A percentile compares a stretch with the other conserved stretches of the same genome.
Conservation (phyloP, 2,113 vertebrate species). For the Conger conger region DNA sequence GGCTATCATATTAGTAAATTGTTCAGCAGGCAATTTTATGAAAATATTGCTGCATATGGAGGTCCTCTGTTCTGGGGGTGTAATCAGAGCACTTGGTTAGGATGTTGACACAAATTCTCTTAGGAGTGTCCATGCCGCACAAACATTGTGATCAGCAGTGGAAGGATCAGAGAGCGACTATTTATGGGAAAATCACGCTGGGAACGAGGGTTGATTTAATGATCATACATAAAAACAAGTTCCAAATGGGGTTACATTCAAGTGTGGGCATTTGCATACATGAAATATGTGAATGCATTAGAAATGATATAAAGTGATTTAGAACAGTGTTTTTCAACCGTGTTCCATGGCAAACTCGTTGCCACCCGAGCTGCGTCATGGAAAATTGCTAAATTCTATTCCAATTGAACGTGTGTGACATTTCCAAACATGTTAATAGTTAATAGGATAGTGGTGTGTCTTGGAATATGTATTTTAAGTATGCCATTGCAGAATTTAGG, state of each 20-base stretch:
- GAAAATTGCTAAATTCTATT: too few relatives aligned
- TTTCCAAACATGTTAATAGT: too few relatives aligned
- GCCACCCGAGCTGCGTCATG: too few relatives aligned
- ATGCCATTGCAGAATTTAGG: too few relatives aligned
- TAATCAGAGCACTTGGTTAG: not conserved
- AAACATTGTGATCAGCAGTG: not conserved
- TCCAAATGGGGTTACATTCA: not conserved
- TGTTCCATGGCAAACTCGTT: too few relatives aligned
- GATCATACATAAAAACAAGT: not conserved
- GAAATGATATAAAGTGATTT: not conserved
- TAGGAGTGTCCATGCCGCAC: not conserved
- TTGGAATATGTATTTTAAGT: too few relatives aligned
- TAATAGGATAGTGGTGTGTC: too few relatives aligned
- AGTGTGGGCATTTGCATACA: not conserved
- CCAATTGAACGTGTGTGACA: too few relatives aligned
- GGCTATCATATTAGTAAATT: not conserved
- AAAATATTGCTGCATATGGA: not conserved
- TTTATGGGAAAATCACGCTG: not conserved
- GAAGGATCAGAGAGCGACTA: not conserved
- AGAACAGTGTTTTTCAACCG: too few relatives aligned
- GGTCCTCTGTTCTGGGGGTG: not conserved
- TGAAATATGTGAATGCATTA: not conserved
- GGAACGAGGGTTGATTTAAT: not conserved
- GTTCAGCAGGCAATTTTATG: not conserved
- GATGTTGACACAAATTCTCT: not conserved